These are phyloP conservation scores for Copidosoma floridanum DNA, from an alignment of 1,140 invertebrate genomes.

Conservation along the genomic window DNA sequence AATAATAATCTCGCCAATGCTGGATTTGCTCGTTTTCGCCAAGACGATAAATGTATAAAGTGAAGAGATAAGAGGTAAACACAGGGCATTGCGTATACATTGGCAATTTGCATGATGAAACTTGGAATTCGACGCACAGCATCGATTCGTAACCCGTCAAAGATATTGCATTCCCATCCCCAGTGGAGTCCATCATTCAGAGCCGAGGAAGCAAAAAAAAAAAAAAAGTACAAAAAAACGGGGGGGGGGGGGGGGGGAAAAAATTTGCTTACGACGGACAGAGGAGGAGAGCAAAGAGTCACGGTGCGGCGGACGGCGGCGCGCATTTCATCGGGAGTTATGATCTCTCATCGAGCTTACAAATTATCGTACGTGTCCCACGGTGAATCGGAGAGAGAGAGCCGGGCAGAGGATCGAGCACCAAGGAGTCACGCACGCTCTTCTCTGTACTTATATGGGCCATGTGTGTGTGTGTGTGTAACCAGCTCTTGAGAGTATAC, in stretches of 20 bases:
- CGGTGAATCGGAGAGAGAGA: constrained; percentile 17
- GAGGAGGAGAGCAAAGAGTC: neutral
- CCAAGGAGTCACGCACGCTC: constrained; percentile 6
- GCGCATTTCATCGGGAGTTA: constrained; percentile 21
- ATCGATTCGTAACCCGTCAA: constrained; percentile 9
- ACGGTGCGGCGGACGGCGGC: constrained; percentile 5
- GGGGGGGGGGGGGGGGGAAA: neutral
- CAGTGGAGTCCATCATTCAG: too few relatives aligned
- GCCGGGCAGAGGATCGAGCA: too few relatives aligned
- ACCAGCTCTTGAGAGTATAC: neutral
- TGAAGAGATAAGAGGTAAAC: too few relatives aligned
- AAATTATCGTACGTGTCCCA: constrained; percentile 27
- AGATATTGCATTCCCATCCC: too few relatives aligned
- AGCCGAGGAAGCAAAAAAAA: neutral
- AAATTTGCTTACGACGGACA: constrained; percentile 13
- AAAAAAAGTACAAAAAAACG: neutral
- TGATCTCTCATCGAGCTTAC: constrained; percentile 31
- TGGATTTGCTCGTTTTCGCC: neutral
- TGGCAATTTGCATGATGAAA: constrained; percentile 15
- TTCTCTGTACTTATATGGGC: neutral
- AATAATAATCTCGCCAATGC: constrained; percentile 6
- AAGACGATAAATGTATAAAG: too few relatives aligned
- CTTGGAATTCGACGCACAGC: neutral
- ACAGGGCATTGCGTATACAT: too few relatives aligned
- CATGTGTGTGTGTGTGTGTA: neutral